A percentile compares a stretch with the other conserved stretches of the same genome.
Conservation (phyloP, 2,113 vertebrate species). For the Tetrax tetrax region DNA sequence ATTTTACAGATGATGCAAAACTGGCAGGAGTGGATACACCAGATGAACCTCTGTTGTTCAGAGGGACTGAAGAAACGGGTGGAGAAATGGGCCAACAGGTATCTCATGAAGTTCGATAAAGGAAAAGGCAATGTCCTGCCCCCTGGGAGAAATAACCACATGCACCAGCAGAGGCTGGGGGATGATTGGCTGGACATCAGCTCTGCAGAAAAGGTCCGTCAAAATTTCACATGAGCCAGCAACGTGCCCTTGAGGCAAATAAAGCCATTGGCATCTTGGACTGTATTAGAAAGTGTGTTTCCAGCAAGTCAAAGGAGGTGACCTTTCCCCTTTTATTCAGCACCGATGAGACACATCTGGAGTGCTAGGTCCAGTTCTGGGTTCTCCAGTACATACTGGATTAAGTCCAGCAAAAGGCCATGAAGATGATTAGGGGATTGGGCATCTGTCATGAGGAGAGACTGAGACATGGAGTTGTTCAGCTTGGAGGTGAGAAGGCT, state of each 20-base stretch:
- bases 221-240: not conserved
- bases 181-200: not conserved
- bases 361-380: not conserved
- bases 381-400: not conserved
- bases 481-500: not conserved
- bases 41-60: not conserved
- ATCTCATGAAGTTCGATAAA: not conserved
- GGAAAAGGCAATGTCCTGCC: not conserved
- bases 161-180: not conserved
- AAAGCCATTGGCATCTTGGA: not conserved
- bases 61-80: not conserved
- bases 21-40: not conserved
- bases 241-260: not conserved
- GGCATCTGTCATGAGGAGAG: not conserved
- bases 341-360: not conserved
- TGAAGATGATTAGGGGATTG: not conserved
- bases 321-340: not conserved
- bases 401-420: not conserved
- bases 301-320: not conserved
- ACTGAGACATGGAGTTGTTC: not conserved
- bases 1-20: not conserved
- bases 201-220: not conserved
- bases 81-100: not conserved
- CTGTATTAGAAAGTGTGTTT: not conserved
- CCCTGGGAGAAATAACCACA: rapidly evolving